Evolutionary conservation across 2,797 vertebrate genomes (phyloP).

Genomic region (Tokudaia muenninki): DNA sequence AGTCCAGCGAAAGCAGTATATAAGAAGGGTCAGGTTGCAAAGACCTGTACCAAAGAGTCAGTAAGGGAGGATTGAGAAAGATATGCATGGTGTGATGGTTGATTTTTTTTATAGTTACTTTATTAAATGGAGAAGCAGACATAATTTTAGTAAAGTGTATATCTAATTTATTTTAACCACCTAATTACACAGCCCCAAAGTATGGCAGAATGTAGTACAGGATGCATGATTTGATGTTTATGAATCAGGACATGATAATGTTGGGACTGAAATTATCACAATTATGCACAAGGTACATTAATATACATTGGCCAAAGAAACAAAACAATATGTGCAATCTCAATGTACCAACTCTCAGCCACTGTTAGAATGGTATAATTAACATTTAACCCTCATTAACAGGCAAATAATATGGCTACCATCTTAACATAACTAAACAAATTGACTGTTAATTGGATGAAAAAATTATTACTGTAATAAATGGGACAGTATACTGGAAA

Average conservation of each 20-base stretch:
- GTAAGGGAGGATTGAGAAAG: neutral
- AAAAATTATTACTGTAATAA: conserved; percentile 72
- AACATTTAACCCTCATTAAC: conserved; percentile 79
- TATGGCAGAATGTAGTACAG: neutral
- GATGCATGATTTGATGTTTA: neutral
- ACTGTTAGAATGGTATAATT: conserved; percentile 61
- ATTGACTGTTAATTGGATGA: conserved; percentile 76
- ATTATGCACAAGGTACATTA: conserved; percentile 33
- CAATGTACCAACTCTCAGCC: conserved; percentile 24
- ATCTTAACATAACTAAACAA: conserved; percentile 71
- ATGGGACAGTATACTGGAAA: conserved; percentile 71
- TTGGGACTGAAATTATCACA: conserved; percentile 55
- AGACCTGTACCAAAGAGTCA: neutral
- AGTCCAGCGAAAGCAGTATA: neutral
- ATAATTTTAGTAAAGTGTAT: neutral
- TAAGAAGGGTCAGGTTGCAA: too few species aligned
- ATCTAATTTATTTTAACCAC: neutral
- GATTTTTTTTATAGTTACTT: neutral
- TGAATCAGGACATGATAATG: neutral
- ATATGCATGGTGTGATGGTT: neutral
- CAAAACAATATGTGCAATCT: conserved; percentile 58
- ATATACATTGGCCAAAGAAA: conserved; percentile 42
- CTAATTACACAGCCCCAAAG: neutral
- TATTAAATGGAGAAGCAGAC: neutral
- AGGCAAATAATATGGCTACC: conserved; percentile 64